Percentiles rank a stretch among this genome's conserved stretches.
Conservation (phyloP, 2,888 invertebrate species). For the Drosophila mimica region DNA sequence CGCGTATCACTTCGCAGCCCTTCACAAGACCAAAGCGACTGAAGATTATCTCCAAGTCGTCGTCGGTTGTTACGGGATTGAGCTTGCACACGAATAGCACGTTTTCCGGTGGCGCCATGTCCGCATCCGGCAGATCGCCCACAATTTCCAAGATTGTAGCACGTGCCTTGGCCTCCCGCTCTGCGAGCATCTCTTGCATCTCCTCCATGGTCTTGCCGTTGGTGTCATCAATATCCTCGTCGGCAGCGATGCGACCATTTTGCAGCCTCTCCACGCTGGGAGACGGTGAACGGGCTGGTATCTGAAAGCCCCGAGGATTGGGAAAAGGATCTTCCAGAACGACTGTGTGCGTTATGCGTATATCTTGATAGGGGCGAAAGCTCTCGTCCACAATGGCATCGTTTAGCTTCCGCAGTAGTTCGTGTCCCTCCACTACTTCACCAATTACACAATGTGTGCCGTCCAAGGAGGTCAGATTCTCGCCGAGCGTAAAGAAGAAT, state of each 20-base stretch:
- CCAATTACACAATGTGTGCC: slow-evolving; percentile 97
- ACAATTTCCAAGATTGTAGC: slow-evolving; percentile 99
- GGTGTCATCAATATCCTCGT: slow-evolving; percentile 96
- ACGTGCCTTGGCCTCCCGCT: slow-evolving; percentile 97
- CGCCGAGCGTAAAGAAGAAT: slow-evolving; percentile 96
- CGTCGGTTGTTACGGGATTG: slow-evolving; percentile 98
- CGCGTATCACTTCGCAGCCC: slow-evolving; percentile 98
- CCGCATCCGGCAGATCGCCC: slow-evolving; percentile 98
- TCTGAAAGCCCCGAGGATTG: slow-evolving; percentile 91
- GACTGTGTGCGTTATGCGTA: slow-evolving; percentile 98
- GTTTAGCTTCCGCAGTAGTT: slow-evolving; percentile 94
- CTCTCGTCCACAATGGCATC: slow-evolving; percentile 96
- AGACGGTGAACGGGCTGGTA: slow-evolving; percentile 95
- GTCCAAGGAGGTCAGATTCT: slow-evolving; percentile 95
- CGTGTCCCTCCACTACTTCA: slow-evolving; percentile 94
- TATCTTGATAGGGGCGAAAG: slow-evolving; percentile 96
- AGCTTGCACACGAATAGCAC: slow-evolving; percentile 99
- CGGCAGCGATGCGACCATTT: slow-evolving; percentile 95
- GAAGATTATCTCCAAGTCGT: slow-evolving; percentile 98
- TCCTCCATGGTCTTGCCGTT: slow-evolving; percentile 94
- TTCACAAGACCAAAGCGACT: slow-evolving; percentile 97
- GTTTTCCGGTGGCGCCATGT: slow-evolving; percentile 99
- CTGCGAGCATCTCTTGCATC: slow-evolving; percentile 93
- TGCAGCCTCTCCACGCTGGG: slow-evolving; percentile 92
- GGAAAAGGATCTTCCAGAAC: slow-evolving; percentile 98